Evolutionary conservation across 1,140 invertebrate species (phyloP).

Genomic region (Marisa cornuarietis): DNA sequence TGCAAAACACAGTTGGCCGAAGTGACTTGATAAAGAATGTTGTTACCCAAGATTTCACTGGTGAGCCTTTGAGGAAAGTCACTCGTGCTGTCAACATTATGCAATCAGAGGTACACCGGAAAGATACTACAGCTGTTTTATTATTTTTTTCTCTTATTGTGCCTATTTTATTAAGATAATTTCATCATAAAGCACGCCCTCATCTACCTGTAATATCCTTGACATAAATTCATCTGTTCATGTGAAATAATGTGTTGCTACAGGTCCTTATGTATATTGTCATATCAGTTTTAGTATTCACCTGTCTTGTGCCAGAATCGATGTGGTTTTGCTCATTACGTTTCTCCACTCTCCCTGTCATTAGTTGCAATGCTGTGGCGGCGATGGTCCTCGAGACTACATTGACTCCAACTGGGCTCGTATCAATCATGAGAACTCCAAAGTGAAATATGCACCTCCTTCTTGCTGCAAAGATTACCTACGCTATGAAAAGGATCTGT

Average conservation of each 20-base stretch:
- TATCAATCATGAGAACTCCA: neutral
- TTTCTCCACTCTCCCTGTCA: neutral
- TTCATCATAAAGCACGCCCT: too few relatives aligned
- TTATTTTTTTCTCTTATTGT: too few relatives aligned
- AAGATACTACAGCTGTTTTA: too few relatives aligned
- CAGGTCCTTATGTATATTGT: too few relatives aligned
- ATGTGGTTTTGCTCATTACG: neutral
- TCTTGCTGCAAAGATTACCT: slow-evolving; percentile 38
- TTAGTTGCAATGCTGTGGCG: slow-evolving; percentile 42
- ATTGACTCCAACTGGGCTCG: slow-evolving; percentile 23
- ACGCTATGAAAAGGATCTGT: slow-evolving; percentile 23
- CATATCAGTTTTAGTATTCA: too few relatives aligned
- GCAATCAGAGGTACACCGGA: slow-evolving; percentile 35
- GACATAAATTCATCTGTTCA: neutral
- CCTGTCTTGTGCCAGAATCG: too few relatives aligned
- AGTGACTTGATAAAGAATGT: slow-evolving; percentile 25
- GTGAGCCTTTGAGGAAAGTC: slow-evolving; percentile 10
- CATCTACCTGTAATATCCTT: too few relatives aligned
- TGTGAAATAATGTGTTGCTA: too few relatives aligned
- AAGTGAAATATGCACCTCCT: slow-evolving; percentile 16
- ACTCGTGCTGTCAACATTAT: slow-evolving; percentile 34
- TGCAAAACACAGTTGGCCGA: slow-evolving; percentile 23
- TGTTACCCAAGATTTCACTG: slow-evolving; percentile 24
- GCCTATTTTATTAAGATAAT: too few relatives aligned
- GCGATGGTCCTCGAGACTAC: slow-evolving; percentile 29